These are phyloP conservation scores for Microtus ochrogaster DNA, from an alignment of 2,113 vertebrate genomes.

Conservation along the genomic window DNA sequence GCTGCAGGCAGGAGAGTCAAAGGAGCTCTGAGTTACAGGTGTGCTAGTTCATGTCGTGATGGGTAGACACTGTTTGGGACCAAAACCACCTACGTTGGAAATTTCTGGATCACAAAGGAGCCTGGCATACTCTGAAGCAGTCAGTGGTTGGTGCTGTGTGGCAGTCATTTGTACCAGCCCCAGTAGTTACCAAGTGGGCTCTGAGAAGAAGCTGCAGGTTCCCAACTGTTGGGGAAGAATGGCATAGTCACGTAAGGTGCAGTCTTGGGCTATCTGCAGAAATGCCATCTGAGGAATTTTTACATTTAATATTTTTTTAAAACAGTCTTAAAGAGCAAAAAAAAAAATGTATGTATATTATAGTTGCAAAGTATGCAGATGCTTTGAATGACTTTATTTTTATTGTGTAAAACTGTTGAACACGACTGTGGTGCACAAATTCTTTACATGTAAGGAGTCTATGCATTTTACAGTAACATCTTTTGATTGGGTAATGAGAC, in stretches of 20 bases:
- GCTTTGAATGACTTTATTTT: constrained; percentile 78
- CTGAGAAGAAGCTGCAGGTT: constrained; percentile 54
- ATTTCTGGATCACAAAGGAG: constrained; percentile 65
- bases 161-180: constrained; percentile 57
- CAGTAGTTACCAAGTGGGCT: constrained; percentile 53
- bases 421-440: constrained; percentile 71
- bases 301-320: constrained; percentile 80
- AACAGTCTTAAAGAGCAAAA: constrained; percentile 77
- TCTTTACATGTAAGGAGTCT: constrained; percentile 69
- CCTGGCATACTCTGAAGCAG: constrained; percentile 41
- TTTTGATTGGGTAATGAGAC: constrained; percentile 71
- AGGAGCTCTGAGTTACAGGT: constrained; percentile 73
- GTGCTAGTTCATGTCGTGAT: constrained; percentile 71
- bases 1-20: constrained; percentile 63
- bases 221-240: constrained; percentile 71
- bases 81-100: constrained; percentile 83
- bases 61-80: constrained; percentile 81
- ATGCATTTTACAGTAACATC: constrained; percentile 80
- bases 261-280: constrained; percentile 82
- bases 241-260: constrained; percentile 83
- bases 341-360: constrained; percentile 65
- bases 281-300: constrained; percentile 81
- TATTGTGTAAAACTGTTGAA: constrained; percentile 73
- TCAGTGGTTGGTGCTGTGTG: constrained; percentile 36
- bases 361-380: constrained; percentile 72